Base-by-base conservation (phyloP, 2,888 invertebrate species). In the Agelastica alni region DNA sequence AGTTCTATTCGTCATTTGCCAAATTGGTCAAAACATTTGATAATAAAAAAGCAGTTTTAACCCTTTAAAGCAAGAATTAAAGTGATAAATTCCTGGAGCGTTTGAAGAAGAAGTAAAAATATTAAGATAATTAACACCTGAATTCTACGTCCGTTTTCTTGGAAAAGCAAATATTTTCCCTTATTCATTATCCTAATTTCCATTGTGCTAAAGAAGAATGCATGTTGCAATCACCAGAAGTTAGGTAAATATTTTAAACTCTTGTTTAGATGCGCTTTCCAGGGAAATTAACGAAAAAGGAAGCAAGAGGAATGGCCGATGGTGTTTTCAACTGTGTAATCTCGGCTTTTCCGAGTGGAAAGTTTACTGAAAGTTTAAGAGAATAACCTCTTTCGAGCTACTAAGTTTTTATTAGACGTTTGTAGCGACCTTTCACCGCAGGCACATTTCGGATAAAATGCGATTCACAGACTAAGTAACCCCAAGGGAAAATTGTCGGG, bases 391-490 rank as follows among this genome's bases (percentile, higher is more conserved):
- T 55, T 47, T 52, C 51, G 43, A 52, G 54, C 53, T 44, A 54
- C 52, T 52, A 51, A 54, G 52, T 58, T 55, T 53, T 58, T 52
- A 53, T 57, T 57, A 58, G 48, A 55, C 48, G 54, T 54, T 52
- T 52, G 52, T 37, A 46, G 44, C 48, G 51, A 48, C 42, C 58
- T 52, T 42, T 54, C 53, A 48, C 55, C 58, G 55, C 49, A 51
- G 55, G 55, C 47, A 43, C 39, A 48, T 52, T 54, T 37, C 13
- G 14, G 49, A 41, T 49, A 53, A 49, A 54, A 41, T 53, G 55
- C 42, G 31, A 47, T 46, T 52, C 43, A 34, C 32, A 31, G 18
- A 37, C 43, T 39, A 20, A 41, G 39, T 48, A 39, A 47, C 37
- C 49, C 49, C 34, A 39, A 42, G 42, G 49, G 41, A 49, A 31